phyloP scores from a whole-genome alignment of 2,797 vertebrate genomes.

The Poeciliopsis infans region DNA sequence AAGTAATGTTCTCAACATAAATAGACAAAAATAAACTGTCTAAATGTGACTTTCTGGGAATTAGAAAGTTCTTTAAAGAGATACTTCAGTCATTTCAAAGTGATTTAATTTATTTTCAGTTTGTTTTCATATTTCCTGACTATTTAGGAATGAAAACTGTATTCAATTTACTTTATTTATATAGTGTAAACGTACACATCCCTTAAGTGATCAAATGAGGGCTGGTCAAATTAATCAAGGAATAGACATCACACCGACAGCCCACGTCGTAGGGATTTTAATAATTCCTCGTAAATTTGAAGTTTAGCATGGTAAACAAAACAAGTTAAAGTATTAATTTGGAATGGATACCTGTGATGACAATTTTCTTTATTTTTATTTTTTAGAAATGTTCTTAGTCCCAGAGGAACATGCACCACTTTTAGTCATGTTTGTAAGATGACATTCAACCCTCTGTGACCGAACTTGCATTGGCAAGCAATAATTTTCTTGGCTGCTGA shows the following conservation, averaged over 20 bases:
- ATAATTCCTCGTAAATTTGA: neutral
- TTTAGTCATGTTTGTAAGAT: neutral
- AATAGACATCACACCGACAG: neutral
- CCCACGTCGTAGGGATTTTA: neutral
- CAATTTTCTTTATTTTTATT: neutral
- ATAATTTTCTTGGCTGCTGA: neutral
- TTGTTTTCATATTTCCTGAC: neutral
- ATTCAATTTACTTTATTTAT: neutral
- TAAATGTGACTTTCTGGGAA: conserved; percentile 56
- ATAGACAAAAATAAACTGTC: conserved; percentile 39
- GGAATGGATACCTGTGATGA: neutral
- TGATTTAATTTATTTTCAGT: neutral
- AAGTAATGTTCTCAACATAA: conserved; percentile 38
- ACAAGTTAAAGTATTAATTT: neutral
- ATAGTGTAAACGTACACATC: neutral
- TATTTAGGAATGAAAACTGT: neutral
- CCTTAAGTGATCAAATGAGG: neutral
- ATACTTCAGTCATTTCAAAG: conserved; percentile 8
- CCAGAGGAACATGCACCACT: neutral
- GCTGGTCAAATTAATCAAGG: neutral
- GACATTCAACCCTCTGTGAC: neutral
- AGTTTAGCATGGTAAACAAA: neutral
- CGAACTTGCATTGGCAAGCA: neutral
- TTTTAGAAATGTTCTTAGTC: neutral
- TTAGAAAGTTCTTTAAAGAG: conserved; percentile 53